phyloP scores from a whole-genome alignment of 2,797 vertebrate genomes.

The Rhinoraja longicauda region DNA sequence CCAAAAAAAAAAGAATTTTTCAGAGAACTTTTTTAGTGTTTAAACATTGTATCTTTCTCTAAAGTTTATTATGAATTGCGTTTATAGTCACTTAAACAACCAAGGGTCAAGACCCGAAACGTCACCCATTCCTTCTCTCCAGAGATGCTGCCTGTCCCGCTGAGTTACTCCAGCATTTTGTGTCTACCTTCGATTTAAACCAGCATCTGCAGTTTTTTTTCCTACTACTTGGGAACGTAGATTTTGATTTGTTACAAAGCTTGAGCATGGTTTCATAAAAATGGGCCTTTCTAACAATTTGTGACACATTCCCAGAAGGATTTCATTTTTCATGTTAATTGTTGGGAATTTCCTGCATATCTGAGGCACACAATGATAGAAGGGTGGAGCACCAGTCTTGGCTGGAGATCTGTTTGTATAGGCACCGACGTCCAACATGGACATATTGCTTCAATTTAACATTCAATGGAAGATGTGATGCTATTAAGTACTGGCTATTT shows the following conservation, averaged over 20 bases:
- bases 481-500: neutral
- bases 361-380: neutral
- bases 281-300: neutral
- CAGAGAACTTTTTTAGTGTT: neutral
- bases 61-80: neutral
- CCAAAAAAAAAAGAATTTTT: neutral
- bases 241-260: neutral
- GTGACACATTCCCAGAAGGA: neutral
- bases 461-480: neutral
- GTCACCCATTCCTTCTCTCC: too few relatives aligned
- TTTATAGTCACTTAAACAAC: neutral
- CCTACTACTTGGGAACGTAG: neutral
- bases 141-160: too few relatives aligned
- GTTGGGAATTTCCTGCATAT: neutral
- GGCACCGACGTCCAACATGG: neutral
- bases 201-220: too few relatives aligned
- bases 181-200: too few relatives aligned
- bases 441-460: conserved; percentile 14
- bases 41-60: too few relatives aligned
- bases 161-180: too few relatives aligned
- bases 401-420: neutral
- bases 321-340: neutral
- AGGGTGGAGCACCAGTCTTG: neutral
- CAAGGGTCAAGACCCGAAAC: too few relatives aligned
- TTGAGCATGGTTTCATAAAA: neutral